Base-by-base conservation (phyloP, 1,140 invertebrate genomes). In the Drosophila nannoptera region DNA sequence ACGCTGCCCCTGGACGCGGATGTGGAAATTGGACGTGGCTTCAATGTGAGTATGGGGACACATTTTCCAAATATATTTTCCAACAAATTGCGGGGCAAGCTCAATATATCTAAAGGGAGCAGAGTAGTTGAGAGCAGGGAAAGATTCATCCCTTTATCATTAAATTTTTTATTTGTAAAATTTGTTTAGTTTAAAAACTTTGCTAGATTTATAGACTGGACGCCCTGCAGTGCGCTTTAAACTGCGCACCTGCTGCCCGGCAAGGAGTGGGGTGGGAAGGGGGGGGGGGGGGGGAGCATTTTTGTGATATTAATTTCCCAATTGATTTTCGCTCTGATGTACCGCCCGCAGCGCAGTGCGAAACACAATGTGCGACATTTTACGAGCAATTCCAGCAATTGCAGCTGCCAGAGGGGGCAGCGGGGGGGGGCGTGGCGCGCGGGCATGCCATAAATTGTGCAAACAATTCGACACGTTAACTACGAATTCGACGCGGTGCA, bases 21-120 rank as follows among this genome's bases (percentile, higher is more conserved):
- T 73, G 87, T 89, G 62, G 88, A 89, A 84, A 87, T 89, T 75
- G 88, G 88, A 77, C 83, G 88, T n/a, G 84, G 87, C 58, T 89
- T 89, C 73, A 87, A 83, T 78, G 88, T 89, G 71, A 89, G 88
- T 89, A 86, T 69, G 52, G 56, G 55, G 54, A 69, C 67, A 52
- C 62, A 73, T 75, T 75, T 35, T 2, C 36, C 62, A 22, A 66
- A 61, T 52, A 68, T 68, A n/a, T 73, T 64, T 11, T 49, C 38
- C n/a, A 31, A 58, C 22, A 12, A 40, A 60, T 31, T 52, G 12
- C 9, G 4, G 9, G 9, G 2, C 22, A 43, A 36, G 9, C 35
- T 35, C 9, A 40, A 38, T 22, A 38, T 22, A 56, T 14, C 53
- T 22, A 9, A 4, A 55, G n/a, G 9, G 4, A 7, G 35, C 6